A percentile compares a stretch with the other conserved stretches of the same genome.
phyloP scores from a whole-genome alignment of 2,113 vertebrate genomes.

The Plectropomus leopardus region DNA sequence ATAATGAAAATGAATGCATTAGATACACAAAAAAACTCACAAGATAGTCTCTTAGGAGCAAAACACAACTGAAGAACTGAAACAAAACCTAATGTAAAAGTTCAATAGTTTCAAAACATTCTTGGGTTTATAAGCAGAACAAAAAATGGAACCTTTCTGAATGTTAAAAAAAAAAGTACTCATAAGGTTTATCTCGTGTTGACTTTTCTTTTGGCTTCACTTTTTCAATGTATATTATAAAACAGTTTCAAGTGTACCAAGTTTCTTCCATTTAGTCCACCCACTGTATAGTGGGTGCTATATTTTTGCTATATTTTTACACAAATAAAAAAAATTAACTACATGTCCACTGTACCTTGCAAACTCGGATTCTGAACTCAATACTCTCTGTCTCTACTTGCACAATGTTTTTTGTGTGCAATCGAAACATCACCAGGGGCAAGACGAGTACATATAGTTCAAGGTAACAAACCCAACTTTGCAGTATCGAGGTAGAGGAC shows the following conservation, averaged over 20 bases:
- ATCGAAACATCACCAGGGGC: constrained; percentile 41
- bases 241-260: too few species aligned
- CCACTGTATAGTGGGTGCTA: too few species aligned
- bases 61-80: background rate
- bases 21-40: background rate
- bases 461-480: constrained; percentile 52
- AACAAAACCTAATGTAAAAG: background rate
- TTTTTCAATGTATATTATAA: too few species aligned
- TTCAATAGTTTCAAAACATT: too few species aligned
- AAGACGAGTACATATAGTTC: constrained; percentile 27
- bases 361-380: constrained; percentile 21
- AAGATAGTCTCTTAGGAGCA: background rate
- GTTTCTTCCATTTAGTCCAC: too few species aligned
- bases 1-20: background rate
- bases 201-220: too few species aligned
- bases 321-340: background rate
- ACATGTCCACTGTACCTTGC: background rate
- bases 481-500: background rate
- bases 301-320: background rate
- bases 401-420: constrained; percentile 43
- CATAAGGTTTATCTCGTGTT: too few species aligned
- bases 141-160: too few species aligned
- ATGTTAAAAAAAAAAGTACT: too few species aligned
- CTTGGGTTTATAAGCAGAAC: too few species aligned
- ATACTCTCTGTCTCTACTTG: background rate